Base-by-base conservation (phyloP, 2,888 invertebrate species). In the Anoncus sp. region DNA sequence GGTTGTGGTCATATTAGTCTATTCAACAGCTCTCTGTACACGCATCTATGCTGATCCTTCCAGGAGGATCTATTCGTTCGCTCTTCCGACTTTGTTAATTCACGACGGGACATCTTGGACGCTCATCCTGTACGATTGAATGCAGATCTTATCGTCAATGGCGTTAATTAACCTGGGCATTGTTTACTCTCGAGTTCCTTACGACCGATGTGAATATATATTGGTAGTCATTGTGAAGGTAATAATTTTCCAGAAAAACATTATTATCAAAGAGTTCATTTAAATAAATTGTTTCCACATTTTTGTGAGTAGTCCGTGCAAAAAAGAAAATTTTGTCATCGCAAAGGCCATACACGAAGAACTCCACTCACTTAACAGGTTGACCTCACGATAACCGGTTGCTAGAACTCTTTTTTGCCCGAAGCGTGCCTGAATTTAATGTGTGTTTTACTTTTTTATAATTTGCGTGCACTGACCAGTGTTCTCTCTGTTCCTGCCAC, bases 371-470 rank as follows among this genome's bases (percentile, higher is more conserved):
- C 57, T 71, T 40, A 53, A 43, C 57, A 35, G 49, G 53, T 51
- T 20, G 18, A 35, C 7, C 62, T 45, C 24, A 9, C 57, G 63
- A 63, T 67, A 55, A 24, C 55, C 31, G 47, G 38, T 45, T 3
- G 12, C 27, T 57, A 38, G 24, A 20, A 59, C 67, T 63, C 40
- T 75, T 71, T 62, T 71, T 75, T 27, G 57, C 78, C 62, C 57
- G 57, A 14, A 72, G 72, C 79, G 57, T 75, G 59, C 62, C 72
- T 63, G 63, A 51, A 72, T 75, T 78, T 78, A 78, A 79, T 75
- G 67, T 65, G 38, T 63, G 72, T 75, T 79, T 75, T 51, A 63
- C 35, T 47, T 57, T 63, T 40, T 35, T 59, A 22, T 66, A 57
- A 62, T 53, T 70, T 38, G 57, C 69, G 35, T 51, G 31, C 27